Conservation (phyloP, 1,140 invertebrate genomes). For the Limonius californicus region DNA sequence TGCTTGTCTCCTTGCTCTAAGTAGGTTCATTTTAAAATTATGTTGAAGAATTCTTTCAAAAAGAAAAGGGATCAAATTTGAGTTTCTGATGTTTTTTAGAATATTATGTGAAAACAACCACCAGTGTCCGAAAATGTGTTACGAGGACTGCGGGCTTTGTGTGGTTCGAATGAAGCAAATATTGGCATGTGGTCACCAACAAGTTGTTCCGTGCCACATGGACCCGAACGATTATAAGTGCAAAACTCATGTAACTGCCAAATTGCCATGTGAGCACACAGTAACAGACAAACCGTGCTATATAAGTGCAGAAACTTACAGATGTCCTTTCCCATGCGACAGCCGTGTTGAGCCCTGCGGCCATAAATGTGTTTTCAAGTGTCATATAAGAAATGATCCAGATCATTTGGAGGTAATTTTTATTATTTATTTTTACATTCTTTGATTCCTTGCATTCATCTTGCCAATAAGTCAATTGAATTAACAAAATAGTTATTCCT, state of each 20-base stretch:
- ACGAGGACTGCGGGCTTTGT: constrained; percentile 49
- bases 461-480: too few species aligned
- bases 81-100: too few species aligned
- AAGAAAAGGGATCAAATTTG: too few species aligned
- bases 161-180: constrained; percentile 40
- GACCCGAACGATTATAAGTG: constrained; percentile 45
- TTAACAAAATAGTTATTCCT: too few species aligned
- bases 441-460: too few species aligned
- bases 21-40: too few species aligned
- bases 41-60: too few species aligned
- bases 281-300: constrained; percentile 45
- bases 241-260: constrained; percentile 37
- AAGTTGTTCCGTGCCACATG: constrained; percentile 43
- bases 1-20: constrained; percentile 36
- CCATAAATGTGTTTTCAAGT: constrained; percentile 48
- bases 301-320: constrained; percentile 36
- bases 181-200: constrained; percentile 51
- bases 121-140: constrained; percentile 50
- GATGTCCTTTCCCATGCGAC: constrained; percentile 47
- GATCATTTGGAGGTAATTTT: too few species aligned
- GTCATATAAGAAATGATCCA: constrained; percentile 52
- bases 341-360: constrained; percentile 51
- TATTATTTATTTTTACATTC: too few species aligned
- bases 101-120: constrained; percentile 49
- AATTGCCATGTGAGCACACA: constrained; percentile 49